These are phyloP conservation scores for Iselma pallidipennis DNA, from an alignment of 2,888 invertebrate genomes.

Conservation along the genomic window DNA sequence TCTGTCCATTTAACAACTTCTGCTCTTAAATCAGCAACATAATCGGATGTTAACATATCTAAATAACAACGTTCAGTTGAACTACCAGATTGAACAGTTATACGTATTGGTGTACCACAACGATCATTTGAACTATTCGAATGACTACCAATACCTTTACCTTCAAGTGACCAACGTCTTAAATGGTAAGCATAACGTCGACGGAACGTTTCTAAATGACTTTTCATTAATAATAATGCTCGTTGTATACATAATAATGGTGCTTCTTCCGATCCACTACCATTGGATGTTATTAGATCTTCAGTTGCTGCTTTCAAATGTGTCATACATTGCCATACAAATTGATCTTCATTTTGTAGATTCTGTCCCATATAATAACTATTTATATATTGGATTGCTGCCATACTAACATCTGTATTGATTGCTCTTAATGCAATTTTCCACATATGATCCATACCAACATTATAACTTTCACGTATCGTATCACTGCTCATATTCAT, in stretches of 20 bases:
- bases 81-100: constrained; percentile 87
- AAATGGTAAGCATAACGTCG: constrained; percentile 87
- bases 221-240: constrained; percentile 83
- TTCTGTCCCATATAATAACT: constrained; percentile 93
- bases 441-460: constrained; percentile 94
- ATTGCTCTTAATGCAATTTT: constrained; percentile 88
- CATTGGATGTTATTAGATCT: constrained; percentile 61
- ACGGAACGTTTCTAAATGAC: constrained; percentile 91
- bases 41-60: constrained; percentile 81
- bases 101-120: constrained; percentile 70
- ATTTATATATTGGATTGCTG: constrained; percentile 92
- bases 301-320: constrained; percentile 83
- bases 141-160: constrained; percentile 77
- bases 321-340: constrained; percentile 92
- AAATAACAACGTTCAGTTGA: constrained; percentile 82
- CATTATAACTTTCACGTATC: constrained; percentile 61
- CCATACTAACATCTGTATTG: constrained; percentile 92
- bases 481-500: constrained; percentile 58
- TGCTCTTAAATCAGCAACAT: constrained; percentile 88
- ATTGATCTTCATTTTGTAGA: constrained; percentile 88
- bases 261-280: constrained; percentile 67
- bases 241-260: constrained; percentile 89
- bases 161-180: constrained; percentile 86
- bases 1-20: constrained; percentile 98
- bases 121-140: constrained; percentile 66